Base-by-base conservation (phyloP, 2,888 invertebrate species). In the Drosophila dives region DNA sequence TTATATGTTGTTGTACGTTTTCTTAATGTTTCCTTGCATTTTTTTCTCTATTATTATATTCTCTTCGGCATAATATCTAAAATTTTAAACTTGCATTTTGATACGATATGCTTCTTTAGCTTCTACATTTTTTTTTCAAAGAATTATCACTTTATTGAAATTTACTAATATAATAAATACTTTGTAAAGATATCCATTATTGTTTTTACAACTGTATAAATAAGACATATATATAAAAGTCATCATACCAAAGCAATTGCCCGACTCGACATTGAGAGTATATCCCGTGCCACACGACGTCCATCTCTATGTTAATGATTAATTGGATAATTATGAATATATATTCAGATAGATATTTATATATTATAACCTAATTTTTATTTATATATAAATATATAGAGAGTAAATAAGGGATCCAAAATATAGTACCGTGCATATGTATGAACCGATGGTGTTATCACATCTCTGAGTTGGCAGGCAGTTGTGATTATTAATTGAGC, bases 241-340 rank as follows among this genome's bases (percentile, higher is more conserved):
- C 8, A 6, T n/a, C 75, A 84, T 93, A 97, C 97, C 98, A 94
- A 97, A 97, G 92, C 99, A 99, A 61, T 95, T 94, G 45, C 97
- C 97, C 3, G 96, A 96, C 26, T 96, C 95, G 6, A 97, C 96
- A 87, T 99, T 98, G 29, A 99, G 93, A 0, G 98, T 98, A 91
- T 99, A 99, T 0, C 99, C 99, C 0, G 99, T 99, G 1, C 99
- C 99, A 92, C 99, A 99, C 96, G 95, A 40, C 96, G 95, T 54
- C 74, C 66, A 71, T 8, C 83, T 81, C 83, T 83, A 63, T 38
- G 17, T 38, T 0, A 38, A 38, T 38, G 38, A 17, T 38, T 38
- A 8, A 8, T 38, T 17, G 8, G 38, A 45, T 45, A 45, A 23
- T 20, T 20, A 45, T 23, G 15, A 3, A 45, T 2, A 23, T 45